Base-by-base conservation (phyloP, 2,797 vertebrate genomes). In the Sebastes trivittatus region DNA sequence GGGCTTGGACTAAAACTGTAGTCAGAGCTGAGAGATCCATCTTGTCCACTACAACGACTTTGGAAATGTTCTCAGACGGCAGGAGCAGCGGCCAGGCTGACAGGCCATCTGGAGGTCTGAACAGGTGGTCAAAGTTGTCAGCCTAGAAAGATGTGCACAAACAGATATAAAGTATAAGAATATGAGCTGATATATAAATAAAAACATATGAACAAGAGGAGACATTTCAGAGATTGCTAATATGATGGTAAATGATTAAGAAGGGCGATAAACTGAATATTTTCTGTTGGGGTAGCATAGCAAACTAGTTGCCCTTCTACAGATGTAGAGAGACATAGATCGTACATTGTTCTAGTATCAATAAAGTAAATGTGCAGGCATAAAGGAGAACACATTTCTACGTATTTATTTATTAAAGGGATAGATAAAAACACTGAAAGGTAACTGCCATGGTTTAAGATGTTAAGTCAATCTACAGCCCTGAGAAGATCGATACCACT, bases 101-200 rank as follows among this genome's bases (percentile, higher is more conserved):
- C 65, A 94, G 88, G 13, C 94, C 94, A 56, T 96, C 93, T 0
- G 94, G 91, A 30, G 95, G 94, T 83, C 90, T 95, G 88, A 98
- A 98, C 82, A 98, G 90, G 77, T 95, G 96, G 77, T 98, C 96
- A 74, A 97, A 96, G 9, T 95, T 94, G 86, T 97, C 97, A 74
- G 95, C 93, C 98, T 99, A 88, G 83, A 95, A 91, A 89, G 34
- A 74, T 3, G 36, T 10, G 42, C 2, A 77, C 59, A 63, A 56
- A 73, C 25, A 72, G 2, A 73, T 18, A 22, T 49, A 5, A 9
- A 70, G 27, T 27, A 20, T 22, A 60, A 27, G 25, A 54, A 36
- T 36, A 27, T 29, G 7, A 42, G 11, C 11, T 13, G 58, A n/a
- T 20, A n/a, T 13, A n/a, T 38, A 38, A 27, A 8, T 61, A 34